These are phyloP conservation scores for Callinectes sapidus DNA, from an alignment of 2,888 invertebrate genomes.

Conservation along the genomic window DNA sequence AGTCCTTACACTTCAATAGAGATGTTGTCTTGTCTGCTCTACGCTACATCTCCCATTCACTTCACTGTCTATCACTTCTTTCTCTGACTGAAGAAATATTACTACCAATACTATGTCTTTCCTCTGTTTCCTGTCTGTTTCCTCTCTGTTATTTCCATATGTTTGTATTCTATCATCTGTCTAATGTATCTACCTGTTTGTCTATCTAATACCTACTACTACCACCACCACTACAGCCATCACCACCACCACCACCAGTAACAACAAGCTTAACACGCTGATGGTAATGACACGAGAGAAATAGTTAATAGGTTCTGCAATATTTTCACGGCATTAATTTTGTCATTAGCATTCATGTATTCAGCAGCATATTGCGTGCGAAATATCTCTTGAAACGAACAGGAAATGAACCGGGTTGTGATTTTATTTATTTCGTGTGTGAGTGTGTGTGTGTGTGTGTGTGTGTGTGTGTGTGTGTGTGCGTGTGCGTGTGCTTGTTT, in stretches of 20 bases:
- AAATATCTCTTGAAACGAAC: slow-evolving; percentile 14
- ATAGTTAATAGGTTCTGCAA: slow-evolving; percentile 10
- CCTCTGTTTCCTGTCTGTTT: background rate
- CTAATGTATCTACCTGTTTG: too few relatives aligned
- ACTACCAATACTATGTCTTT: too few relatives aligned
- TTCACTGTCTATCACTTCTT: background rate
- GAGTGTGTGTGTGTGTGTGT: too few relatives aligned
- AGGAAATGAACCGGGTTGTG: background rate
- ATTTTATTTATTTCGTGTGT: background rate
- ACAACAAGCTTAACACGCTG: background rate
- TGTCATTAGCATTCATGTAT: slow-evolving; percentile 25
- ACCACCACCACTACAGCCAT: background rate
- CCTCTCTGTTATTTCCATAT: background rate
- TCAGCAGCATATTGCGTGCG: background rate
- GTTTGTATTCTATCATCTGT: background rate
- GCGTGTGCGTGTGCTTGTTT: too few relatives aligned
- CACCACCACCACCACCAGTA: background rate
- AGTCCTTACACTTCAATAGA: too few relatives aligned
- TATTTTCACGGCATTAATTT: slow-evolving; percentile 11
- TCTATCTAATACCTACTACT: background rate
- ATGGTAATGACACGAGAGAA: slow-evolving; percentile 5
- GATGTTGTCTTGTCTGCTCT: too few relatives aligned
- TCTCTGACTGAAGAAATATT: background rate
- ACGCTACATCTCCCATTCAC: background rate
- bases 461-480: too few relatives aligned